These are phyloP conservation scores for Etia nguti DNA, from an alignment of 2,113 vertebrate genomes.

Conservation along the genomic window DNA sequence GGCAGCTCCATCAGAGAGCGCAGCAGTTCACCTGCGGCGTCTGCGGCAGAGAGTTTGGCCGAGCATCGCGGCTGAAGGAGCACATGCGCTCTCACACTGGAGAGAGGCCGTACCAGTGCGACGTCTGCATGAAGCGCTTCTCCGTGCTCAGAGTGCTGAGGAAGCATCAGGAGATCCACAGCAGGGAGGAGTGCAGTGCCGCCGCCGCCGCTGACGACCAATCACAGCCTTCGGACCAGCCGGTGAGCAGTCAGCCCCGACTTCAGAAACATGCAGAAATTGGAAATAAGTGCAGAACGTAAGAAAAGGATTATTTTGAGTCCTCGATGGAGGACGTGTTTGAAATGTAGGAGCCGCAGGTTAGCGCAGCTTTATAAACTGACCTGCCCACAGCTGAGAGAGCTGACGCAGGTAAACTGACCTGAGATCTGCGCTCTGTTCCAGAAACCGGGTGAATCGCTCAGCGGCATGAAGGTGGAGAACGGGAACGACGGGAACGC, in stretches of 20 bases:
- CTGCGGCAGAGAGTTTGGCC: slow-evolving; percentile 4
- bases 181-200: not conserved
- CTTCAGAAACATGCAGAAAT: not conserved
- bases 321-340: not conserved
- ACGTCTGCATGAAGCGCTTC: slow-evolving; percentile 11
- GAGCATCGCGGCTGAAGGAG: slow-evolving; percentile 8
- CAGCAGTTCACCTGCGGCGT: slow-evolving; percentile 3
- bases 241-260: not conserved
- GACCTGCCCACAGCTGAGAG: not conserved
- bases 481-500: accelerated
- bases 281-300: not conserved
- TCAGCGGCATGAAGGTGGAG: not conserved
- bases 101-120: slow-evolving; percentile 22
- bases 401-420: not conserved
- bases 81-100: slow-evolving; percentile 31
- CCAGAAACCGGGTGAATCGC: not conserved
- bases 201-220: accelerated
- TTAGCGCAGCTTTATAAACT: accelerated
- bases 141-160: not conserved
- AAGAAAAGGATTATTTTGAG: not conserved
- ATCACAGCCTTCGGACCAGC: not conserved
- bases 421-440: not conserved
- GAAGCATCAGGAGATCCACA: slow-evolving; percentile 36
- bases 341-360: not conserved
- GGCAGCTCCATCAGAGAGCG: not conserved